A percentile compares a stretch with the other conserved stretches of the same genome.
Evolutionary conservation across 2,113 vertebrate species (phyloP).

Genomic region (Petroica traversi): DNA sequence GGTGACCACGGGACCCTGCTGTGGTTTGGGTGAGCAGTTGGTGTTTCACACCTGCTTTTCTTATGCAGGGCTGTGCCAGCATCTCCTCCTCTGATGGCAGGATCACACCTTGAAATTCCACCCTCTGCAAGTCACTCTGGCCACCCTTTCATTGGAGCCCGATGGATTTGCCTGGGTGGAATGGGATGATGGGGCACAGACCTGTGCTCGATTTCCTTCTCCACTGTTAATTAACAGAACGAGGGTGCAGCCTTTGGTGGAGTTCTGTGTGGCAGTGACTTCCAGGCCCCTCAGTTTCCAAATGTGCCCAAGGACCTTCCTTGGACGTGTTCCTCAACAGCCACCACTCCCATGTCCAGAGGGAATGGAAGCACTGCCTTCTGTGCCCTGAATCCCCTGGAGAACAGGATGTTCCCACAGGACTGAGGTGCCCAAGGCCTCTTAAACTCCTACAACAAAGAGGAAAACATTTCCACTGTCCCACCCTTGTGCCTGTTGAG

Average conservation of each 20-base stretch:
- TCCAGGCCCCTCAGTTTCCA: neutral
- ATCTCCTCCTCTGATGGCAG: neutral
- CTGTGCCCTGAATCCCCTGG: neutral
- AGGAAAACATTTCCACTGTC: neutral
- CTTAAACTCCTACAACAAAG: neutral
- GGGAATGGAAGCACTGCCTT: neutral
- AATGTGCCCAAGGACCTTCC: accelerated
- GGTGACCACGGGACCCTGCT: neutral
- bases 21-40: neutral
- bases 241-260: neutral
- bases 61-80: neutral
- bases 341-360: neutral
- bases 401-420: neutral
- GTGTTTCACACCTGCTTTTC: neutral
- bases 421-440: neutral
- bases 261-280: neutral
- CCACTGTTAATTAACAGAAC: neutral
- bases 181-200: neutral
- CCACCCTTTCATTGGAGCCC: neutral
- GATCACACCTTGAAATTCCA: neutral
- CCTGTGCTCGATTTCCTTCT: neutral
- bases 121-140: neutral
- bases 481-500: neutral
- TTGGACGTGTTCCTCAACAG: accelerated
- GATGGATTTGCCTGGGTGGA: neutral